Evolutionary conservation across 2,888 invertebrate species (phyloP).

Genomic region (Dascillus cervinus): DNA sequence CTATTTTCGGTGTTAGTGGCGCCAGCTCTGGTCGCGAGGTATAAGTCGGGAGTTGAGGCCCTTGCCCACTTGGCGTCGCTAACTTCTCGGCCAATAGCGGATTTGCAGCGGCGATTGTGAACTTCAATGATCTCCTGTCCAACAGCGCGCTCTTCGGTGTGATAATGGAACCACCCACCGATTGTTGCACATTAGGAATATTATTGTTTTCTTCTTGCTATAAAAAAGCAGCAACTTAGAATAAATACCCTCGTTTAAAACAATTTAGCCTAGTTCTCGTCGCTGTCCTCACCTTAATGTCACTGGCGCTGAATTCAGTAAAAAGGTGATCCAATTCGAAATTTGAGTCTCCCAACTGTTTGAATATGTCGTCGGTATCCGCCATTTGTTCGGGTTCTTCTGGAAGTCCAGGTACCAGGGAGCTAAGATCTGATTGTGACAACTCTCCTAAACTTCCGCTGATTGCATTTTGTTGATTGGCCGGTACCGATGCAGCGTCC

Average conservation of each 20-base stretch:
- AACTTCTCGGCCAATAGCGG: constrained; percentile 77
- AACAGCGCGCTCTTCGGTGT: constrained; percentile 33
- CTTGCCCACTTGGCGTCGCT: constrained; percentile 46
- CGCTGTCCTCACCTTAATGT: constrained; percentile 55
- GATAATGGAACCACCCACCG: constrained; percentile 20
- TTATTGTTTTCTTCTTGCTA: constrained; percentile 49
- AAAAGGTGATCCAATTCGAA: constrained; percentile 82
- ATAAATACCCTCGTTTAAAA: neutral
- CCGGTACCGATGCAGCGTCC: constrained; percentile 56
- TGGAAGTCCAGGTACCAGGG: constrained; percentile 58
- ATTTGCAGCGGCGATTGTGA: constrained; percentile 79
- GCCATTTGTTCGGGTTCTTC: constrained; percentile 36
- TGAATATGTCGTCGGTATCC: constrained; percentile 73
- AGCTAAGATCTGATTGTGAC: constrained; percentile 63
- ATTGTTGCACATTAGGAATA: constrained; percentile 26
- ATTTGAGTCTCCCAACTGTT: constrained; percentile 74
- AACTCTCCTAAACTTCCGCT: constrained; percentile 53
- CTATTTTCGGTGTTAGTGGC: constrained; percentile 39
- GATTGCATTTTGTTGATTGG: constrained; percentile 47
- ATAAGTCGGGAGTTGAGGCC: constrained; percentile 21
- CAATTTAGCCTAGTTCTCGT: neutral
- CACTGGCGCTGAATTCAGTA: constrained; percentile 63
- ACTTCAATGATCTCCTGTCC: constrained; percentile 44
- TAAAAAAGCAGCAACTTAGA: constrained; percentile 2
- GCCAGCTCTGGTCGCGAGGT: constrained; percentile 33